These are phyloP conservation scores for Triplophysa tibetana DNA, from an alignment of 2,113 vertebrate species.

Conservation along the genomic window DNA sequence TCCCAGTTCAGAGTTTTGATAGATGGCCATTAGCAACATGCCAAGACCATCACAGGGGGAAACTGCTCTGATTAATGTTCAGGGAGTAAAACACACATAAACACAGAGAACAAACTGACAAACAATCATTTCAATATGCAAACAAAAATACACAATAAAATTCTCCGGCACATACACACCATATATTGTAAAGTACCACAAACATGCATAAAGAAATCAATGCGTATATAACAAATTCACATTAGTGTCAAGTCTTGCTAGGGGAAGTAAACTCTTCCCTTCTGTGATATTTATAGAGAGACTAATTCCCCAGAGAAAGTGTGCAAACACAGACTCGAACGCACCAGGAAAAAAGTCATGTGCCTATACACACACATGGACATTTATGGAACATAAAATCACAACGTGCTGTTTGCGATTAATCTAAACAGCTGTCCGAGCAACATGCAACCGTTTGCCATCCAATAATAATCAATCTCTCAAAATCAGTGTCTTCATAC, in stretches of 20 bases:
- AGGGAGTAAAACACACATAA: constrained; percentile 1
- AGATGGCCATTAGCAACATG: constrained; percentile 24
- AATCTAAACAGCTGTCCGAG: neutral
- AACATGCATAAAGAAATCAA: neutral
- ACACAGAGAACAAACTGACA: neutral
- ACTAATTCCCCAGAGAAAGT: constrained; percentile 25
- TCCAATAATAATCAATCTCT: constrained; percentile 29
- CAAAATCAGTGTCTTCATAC: constrained; percentile 37
- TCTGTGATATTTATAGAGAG: constrained; percentile 47
- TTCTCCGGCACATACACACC: neutral
- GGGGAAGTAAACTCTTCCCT: constrained; percentile 17
- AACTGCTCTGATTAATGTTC: constrained; percentile 28
- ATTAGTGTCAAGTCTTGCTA: neutral
- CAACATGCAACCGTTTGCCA: neutral
- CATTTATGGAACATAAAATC: neutral
- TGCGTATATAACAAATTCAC: neutral
- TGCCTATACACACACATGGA: constrained; percentile 10
- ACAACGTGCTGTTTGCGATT: constrained; percentile 18
- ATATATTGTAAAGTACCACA: neutral
- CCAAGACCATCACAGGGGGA: constrained; percentile 19
- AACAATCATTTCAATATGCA: neutral
- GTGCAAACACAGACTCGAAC: constrained; percentile 9
- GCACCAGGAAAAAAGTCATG: constrained; percentile 12
- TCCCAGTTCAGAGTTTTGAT: constrained; percentile 20
- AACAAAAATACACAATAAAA: neutral